Percentiles rank a stretch among this genome's conserved stretches.
These are phyloP conservation scores for Periphyllus acericola DNA, from an alignment of 2,888 invertebrate genomes.

Conservation along the genomic window DNA sequence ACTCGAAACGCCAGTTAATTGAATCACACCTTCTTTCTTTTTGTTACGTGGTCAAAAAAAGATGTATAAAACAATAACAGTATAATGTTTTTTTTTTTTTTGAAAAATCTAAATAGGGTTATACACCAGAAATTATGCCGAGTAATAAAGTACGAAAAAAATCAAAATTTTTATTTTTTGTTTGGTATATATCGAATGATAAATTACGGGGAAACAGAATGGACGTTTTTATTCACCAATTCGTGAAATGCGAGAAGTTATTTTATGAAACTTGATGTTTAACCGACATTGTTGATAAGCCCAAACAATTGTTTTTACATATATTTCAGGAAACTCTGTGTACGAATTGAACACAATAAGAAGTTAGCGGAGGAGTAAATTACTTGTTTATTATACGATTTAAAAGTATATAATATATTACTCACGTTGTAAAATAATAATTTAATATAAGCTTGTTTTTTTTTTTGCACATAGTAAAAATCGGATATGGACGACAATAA, in stretches of 20 bases:
- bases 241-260: not conserved
- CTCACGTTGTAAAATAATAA: not conserved
- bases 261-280: not conserved
- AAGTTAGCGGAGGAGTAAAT: not conserved
- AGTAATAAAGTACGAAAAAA: not conserved
- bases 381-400: not conserved
- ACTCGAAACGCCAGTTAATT: not conserved
- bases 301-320: not conserved
- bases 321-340: not conserved
- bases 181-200: not conserved
- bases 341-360: not conserved
- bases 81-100: not conserved
- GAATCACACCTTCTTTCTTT: not conserved
- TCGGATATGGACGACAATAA: not conserved
- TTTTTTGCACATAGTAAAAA: not conserved
- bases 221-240: not conserved
- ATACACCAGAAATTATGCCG: not conserved
- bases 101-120: not conserved
- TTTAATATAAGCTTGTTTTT: not conserved
- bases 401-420: not conserved
- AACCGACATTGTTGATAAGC: not conserved
- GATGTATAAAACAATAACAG: not conserved
- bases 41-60: not conserved
- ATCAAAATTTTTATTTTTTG: not conserved
- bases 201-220: not conserved